Evolutionary conservation across 2,888 invertebrate genomes (phyloP), one percentile per base, ranked within the genome.

Genomic region (Seladonia tumulorum): DNA sequence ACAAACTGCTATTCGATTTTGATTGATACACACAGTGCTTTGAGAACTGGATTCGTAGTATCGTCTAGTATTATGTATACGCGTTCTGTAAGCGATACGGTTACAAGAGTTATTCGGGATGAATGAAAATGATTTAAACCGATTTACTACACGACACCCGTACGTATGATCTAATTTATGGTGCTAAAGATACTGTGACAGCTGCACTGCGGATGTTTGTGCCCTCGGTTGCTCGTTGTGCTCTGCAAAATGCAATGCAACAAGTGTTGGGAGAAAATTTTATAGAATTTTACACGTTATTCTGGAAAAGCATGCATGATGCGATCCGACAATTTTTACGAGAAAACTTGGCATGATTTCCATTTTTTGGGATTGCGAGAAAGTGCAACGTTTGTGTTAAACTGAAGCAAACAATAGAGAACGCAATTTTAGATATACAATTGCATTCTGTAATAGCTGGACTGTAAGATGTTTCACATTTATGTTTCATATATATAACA

Each of bases 81-180:
- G 12, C 16, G 29, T 29, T 7, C 16, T 2, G 63, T 3, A 18
- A 63, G 29, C 63, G 29, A 63, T 29, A 63, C 29, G 16, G 63
- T 16, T 63, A 29, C 29, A 29, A 18, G 29, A 29, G 63, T n/a
- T 16, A 29, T 29, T 29, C 63, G 7, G 63, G 18, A 63, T 18
- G 63, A 63, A 63, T 63, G 63, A 63, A 63, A 63, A 63, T 63
- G 63, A 63, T 63, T 63, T 63, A 63, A 63, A 63, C 29, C 63
- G 63, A 63, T 63, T 63, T 63, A 42, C 42, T 39, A 70, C 70
- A 14, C 16, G 63, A 63, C 63, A 29, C 29, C 7, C 63, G 63
- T 29, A 29, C 63, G 7, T 18, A 63, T 29, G 29, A 29, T 63
- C 63, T 63, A 63, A 63, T 63, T 63, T 29, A 63, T 29, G 63